Base-by-base conservation (phyloP, 1,140 invertebrate species). In the Euwallacea fornicatus region DNA sequence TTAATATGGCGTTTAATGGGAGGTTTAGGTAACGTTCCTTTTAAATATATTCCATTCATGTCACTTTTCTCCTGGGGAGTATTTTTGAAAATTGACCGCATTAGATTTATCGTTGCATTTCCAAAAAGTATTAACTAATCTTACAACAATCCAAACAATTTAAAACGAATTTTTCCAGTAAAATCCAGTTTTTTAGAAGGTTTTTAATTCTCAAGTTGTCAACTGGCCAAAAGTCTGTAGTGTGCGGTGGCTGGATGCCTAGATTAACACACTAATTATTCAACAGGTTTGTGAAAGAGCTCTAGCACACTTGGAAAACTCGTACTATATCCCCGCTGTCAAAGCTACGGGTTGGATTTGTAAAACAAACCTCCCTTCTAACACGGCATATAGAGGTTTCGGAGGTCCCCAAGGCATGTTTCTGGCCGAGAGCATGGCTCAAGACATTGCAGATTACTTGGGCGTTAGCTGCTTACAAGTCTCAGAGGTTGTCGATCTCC, bases 381-480 rank as follows among this genome's bases (percentile, higher is more conserved):
- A 96, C 76, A 97, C 95, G 0, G 95, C 95, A 6, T 97, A 96
- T 77, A 83, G 94, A 74, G 94, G 94, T 11, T 96, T 96, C 79
- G 94, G 94, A 10, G 93, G 90, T 0, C 94, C 94, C 0, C 94
- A 96, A 81, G 93, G 91, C 42, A 96, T 96, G 93, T 90, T 94
- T 78, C 85, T 88, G 2, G 89, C 86, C 0, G 95, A 97, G 83
- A 88, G 85, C 72, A 89, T 94, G 53, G 86, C 95, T 21, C 83
- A 89, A 58, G 88, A 93, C 74, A 85, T 96, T 15, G 93, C 94
- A 6, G 85, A 87, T 55, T 87, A 86, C 75, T 81, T 95, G 11
- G 84, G 86, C 0, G 86, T 88, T 60, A 87, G 90, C 78, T 76
- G 85, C 8, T 79, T 84, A 7, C 82, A 85, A 75, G 76, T 87